Evolutionary conservation across 2,888 invertebrate genomes (phyloP).

Genomic region (Gnatocerus cornutus): DNA sequence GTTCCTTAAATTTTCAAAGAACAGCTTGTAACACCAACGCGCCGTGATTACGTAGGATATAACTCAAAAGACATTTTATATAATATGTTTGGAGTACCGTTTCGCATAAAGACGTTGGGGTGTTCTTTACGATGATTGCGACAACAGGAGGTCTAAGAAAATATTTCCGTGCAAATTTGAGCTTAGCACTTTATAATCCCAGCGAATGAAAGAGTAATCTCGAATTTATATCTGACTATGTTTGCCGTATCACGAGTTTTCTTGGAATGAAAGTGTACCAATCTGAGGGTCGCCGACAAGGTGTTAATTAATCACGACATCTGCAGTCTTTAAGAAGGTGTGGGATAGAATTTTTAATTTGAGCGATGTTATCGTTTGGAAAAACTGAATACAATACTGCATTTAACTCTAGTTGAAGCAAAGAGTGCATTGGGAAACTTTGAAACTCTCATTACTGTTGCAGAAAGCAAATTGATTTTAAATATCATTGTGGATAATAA

Average conservation of each 20-base stretch:
- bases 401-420: too few relatives aligned
- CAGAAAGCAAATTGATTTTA: neutral
- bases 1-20: too few relatives aligned
- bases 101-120: neutral
- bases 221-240: neutral
- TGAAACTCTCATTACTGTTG: neutral
- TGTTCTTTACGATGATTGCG: constrained; percentile 17
- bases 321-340: neutral
- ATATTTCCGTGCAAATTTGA: constrained; percentile 11
- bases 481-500: constrained; percentile 3
- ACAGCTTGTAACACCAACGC: too few relatives aligned
- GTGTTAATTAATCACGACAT: constrained; percentile 2
- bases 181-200: constrained; percentile 1
- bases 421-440: neutral
- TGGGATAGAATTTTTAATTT: neutral
- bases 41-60: too few relatives aligned
- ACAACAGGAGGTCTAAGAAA: constrained; percentile 10
- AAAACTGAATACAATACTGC: too few relatives aligned
- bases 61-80: neutral
- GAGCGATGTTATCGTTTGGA: neutral
- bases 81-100: neutral
- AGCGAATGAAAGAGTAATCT: constrained; percentile 1
- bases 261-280: neutral
- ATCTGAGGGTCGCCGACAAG: neutral
- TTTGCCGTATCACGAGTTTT: neutral